These are phyloP conservation scores for Tiphia femorata DNA, from an alignment of 2,888 invertebrate genomes.

Conservation along the genomic window DNA sequence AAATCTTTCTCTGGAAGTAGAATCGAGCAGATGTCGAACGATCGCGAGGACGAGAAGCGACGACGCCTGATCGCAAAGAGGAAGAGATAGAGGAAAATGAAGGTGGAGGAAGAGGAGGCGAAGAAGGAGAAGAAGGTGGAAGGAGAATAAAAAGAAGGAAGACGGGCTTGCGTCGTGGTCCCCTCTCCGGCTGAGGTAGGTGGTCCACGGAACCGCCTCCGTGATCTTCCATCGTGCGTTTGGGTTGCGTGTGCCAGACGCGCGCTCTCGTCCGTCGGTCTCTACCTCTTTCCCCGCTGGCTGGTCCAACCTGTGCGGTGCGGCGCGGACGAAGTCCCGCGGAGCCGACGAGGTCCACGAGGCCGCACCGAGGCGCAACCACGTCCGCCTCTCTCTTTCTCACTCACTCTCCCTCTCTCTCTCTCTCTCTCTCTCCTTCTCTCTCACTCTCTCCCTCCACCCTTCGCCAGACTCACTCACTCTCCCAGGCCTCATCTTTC, in stretches of 20 bases:
- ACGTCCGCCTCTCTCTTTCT: conserved; percentile 20
- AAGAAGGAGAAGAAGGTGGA: conserved; percentile 19
- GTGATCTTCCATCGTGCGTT: conserved; percentile 56
- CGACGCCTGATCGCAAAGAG: neutral
- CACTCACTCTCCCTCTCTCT: conserved; percentile 11
- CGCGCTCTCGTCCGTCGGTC: too few relatives aligned
- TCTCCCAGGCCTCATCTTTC: neutral
- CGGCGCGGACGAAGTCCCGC: too few relatives aligned
- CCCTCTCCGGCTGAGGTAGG: conserved; percentile 54
- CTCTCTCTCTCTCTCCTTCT: neutral
- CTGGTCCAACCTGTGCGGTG: conserved; percentile 50
- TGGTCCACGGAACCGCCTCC: conserved; percentile 66
- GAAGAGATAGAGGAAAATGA: neutral
- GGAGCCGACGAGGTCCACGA: too few relatives aligned
- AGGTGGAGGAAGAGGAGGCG: conserved; percentile 1
- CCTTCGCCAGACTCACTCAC: too few relatives aligned
- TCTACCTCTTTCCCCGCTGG: conserved; percentile 50
- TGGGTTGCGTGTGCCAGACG: conserved; percentile 43
- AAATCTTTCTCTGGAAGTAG: too few relatives aligned
- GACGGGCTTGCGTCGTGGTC: too few relatives aligned
- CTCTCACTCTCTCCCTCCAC: neutral
- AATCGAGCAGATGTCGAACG: neutral
- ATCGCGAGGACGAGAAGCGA: neutral
- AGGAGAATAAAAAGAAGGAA: conserved; percentile 43
- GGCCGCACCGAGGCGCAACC: too few relatives aligned